Percentiles rank a stretch among this genome's conserved stretches.
Conservation (phyloP, 92 coral and sea anemone species). For the Anthopleura xanthogrammica region DNA sequence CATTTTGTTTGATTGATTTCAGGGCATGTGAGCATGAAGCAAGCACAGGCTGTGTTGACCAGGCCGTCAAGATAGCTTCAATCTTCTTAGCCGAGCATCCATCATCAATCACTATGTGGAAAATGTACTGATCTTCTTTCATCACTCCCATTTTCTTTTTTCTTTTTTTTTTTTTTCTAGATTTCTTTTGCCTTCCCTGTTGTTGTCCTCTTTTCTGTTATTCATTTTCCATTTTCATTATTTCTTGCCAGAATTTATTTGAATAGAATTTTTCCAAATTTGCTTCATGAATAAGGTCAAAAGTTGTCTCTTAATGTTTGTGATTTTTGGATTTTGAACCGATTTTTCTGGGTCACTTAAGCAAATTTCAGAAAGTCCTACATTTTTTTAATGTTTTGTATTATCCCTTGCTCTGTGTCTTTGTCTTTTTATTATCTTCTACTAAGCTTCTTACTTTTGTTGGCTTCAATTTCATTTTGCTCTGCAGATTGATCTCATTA, state of each 20-base stretch:
- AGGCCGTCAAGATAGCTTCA: conserved; percentile 66
- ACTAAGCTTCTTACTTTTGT: conserved; percentile 12
- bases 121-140: conserved; percentile 66
- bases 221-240: conserved; percentile 10
- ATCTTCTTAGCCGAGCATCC: conserved; percentile 71
- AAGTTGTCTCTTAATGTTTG: too few species aligned
- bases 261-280: background rate
- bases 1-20: conserved; percentile 5
- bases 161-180: background rate
- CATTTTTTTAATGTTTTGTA: too few species aligned
- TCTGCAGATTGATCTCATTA: conserved; percentile 73
- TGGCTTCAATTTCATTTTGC: conserved; percentile 32
- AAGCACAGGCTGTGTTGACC: conserved; percentile 48
- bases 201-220: background rate
- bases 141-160: background rate
- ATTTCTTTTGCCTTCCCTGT: background rate
- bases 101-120: conserved; percentile 80
- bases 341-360: too few species aligned
- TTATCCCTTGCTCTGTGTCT: background rate
- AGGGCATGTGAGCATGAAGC: conserved; percentile 86
- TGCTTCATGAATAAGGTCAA: too few species aligned
- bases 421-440: background rate
- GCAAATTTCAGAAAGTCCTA: too few species aligned
- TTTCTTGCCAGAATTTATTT: background rate
- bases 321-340: too few species aligned